These are phyloP conservation scores for Mycalesis mineus DNA, from an alignment of 2,888 invertebrate genomes.

Conservation along the genomic window DNA sequence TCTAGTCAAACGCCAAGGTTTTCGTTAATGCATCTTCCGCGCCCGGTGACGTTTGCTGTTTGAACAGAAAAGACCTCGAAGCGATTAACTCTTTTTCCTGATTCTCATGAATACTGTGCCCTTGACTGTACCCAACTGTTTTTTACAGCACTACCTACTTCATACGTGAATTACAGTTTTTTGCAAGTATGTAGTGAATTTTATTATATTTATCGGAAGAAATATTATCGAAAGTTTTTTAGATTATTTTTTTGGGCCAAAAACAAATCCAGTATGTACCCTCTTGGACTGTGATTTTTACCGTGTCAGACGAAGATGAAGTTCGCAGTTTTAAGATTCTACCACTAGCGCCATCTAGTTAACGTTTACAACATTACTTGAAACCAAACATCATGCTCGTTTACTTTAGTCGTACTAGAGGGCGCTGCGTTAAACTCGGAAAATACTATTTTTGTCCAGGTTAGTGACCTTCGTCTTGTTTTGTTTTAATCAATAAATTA, in stretches of 20 bases:
- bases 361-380: conserved; percentile 27
- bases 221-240: no score
- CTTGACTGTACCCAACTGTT: conserved; percentile 52
- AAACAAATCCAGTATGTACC: no score
- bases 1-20: conserved; percentile 31
- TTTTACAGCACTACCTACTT: conserved; percentile 18
- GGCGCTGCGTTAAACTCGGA: conserved; percentile 28
- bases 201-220: background rate
- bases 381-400: conserved; percentile 16
- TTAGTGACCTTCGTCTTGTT: background rate
- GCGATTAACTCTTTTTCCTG: conserved; percentile 58
- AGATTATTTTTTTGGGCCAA: no score
- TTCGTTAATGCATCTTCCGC: conserved; percentile 53
- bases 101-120: conserved; percentile 58
- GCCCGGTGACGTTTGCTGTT: conserved; percentile 53
- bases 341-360: conserved; percentile 45
- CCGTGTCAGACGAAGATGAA: no score
- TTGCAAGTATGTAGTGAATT: background rate
- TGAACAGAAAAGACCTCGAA: conserved; percentile 60
- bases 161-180: background rate
- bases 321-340: no score
- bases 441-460: conserved; percentile 3
- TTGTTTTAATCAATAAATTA: background rate
- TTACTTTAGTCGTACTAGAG: conserved; percentile 39
- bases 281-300: no score